Evolutionary conservation across 2,113 vertebrate genomes (phyloP), one percentile per base, ranked within the genome.

Genomic region (Xiphorhynchus elegans): DNA sequence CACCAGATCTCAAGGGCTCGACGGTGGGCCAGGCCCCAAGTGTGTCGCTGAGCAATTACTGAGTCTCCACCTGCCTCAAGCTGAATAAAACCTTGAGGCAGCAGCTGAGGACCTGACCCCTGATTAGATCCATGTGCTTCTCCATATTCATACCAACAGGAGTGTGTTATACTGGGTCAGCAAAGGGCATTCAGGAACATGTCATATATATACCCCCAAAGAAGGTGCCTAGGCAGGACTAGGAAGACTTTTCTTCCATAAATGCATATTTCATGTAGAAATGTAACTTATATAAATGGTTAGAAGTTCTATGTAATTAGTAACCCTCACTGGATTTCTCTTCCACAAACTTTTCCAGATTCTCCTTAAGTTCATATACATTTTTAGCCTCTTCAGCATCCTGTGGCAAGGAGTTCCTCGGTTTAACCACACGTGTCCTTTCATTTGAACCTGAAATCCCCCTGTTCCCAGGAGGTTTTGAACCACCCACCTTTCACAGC

Each of bases 121-220:
- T 89, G 78, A 76, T 90, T 94, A 87, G 82, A 76, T 87, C 87
- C 40, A 26, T 76, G 68, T 72, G 47, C 80, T 92, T 56, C 93
- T 97, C 86, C 94, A 95, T 96, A 97, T 95, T 95, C 92, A 96
- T 92, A 68, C 74, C 64, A 90, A 19, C 47, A 81, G 42, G 39
- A 77, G 52, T 17, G 76, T 87, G 69, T 84, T 68, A 25, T 16
- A 60, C 52, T 31, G 60, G 93, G 76, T 92, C 95, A 93, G 76
- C 91, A 90, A 75, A 95, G 73, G 95, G 86, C 84, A 70, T 86
- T 84, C 29, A 58, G 83, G 77, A 50, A 31, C 83, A 37, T 91
- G 81, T n/a, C 56, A 50, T 74, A 31, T 52, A 40, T 50, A 44
- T 73, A 77, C 44, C 59, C 76, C 91, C 53, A 56, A 86, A 86